phyloP scores from a whole-genome alignment of 1,140 invertebrate genomes.

The Tetragnatha versicolor region DNA sequence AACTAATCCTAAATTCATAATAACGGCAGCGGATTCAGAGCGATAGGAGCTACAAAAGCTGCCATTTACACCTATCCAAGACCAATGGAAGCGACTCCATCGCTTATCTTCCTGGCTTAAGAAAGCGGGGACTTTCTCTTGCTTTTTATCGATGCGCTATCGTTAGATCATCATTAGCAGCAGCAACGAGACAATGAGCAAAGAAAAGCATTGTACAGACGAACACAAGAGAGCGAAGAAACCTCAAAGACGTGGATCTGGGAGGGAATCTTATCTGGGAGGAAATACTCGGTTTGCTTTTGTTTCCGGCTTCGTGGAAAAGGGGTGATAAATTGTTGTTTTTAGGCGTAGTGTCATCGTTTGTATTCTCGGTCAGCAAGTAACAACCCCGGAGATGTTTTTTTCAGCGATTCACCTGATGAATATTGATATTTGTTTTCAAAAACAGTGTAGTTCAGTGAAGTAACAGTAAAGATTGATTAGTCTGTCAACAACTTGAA shows the following conservation, averaged over 20 bases:
- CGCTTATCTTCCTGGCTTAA: conserved; percentile 1
- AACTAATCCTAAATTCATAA: too few species aligned
- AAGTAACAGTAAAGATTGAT: too few species aligned
- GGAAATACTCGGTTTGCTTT: conserved; percentile 27
- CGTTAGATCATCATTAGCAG: conserved; percentile 52
- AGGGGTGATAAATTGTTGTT: conserved; percentile 33
- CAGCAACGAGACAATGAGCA: conserved; percentile 17
- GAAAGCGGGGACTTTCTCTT: background rate
- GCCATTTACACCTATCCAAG: too few species aligned
- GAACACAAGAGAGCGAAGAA: conserved; percentile 2
- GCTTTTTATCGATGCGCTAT: conserved; percentile 26
- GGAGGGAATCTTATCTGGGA: conserved; percentile 42
- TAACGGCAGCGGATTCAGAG: too few species aligned
- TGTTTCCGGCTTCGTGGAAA: conserved; percentile 21
- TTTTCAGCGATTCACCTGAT: too few species aligned
- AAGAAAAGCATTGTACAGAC: conserved; percentile 6
- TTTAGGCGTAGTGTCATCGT: conserved; percentile 13
- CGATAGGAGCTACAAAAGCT: too few species aligned
- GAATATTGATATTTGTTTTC: too few species aligned
- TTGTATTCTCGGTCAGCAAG: background rate
- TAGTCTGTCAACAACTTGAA: too few species aligned
- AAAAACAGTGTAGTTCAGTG: too few species aligned
- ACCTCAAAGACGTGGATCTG: conserved; percentile 27
- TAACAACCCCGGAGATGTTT: too few species aligned
- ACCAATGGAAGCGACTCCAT: too few species aligned